These are phyloP conservation scores for Buphagus erythrorhynchus DNA, from an alignment of 2,797 vertebrate genomes.

Conservation along the genomic window DNA sequence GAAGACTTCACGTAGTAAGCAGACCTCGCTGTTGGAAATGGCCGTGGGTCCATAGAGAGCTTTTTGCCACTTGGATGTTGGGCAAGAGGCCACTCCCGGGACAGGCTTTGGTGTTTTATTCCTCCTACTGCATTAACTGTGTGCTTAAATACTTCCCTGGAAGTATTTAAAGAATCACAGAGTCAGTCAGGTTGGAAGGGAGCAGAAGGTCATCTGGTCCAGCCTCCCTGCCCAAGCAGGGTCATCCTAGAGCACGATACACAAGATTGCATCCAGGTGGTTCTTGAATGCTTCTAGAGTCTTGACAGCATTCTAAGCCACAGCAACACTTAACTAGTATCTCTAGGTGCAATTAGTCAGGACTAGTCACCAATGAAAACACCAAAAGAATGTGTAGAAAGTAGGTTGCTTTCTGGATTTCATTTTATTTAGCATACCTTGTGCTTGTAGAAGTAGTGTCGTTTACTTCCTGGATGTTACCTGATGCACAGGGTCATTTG, in stretches of 20 bases:
- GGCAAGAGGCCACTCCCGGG: accelerated
- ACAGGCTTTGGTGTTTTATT: neutral
- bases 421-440: neutral
- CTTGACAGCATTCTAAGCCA: neutral
- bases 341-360: neutral
- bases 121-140: neutral
- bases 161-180: neutral
- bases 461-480: neutral
- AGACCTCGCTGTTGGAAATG: accelerated
- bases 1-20: accelerated
- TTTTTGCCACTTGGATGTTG: accelerated
- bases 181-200: neutral
- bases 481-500: neutral
- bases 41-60: accelerated
- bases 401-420: neutral
- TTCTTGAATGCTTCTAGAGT: neutral
- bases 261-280: neutral
- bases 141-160: neutral
- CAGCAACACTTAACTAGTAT: neutral
- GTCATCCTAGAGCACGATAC: accelerated
- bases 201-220: neutral
- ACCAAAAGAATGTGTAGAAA: neutral
- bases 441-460: neutral
- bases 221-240: neutral
- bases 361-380: neutral